phyloP scores from a whole-genome alignment of 2,113 vertebrate genomes.

The Archilochus colubris region DNA sequence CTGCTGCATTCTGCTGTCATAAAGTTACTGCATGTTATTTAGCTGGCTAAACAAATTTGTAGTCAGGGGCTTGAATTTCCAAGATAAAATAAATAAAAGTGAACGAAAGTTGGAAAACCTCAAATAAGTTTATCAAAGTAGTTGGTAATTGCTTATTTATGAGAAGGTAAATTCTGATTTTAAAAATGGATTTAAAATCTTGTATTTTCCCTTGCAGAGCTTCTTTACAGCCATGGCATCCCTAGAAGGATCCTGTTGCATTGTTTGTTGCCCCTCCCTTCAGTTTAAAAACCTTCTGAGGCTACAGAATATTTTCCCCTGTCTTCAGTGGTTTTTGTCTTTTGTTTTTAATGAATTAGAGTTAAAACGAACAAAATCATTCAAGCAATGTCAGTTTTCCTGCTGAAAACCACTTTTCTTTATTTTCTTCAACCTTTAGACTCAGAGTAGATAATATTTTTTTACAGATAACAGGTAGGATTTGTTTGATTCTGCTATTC shows the following conservation, averaged over 20 bases:
- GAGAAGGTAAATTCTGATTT: neutral
- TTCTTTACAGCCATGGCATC: neutral
- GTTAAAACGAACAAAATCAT: neutral
- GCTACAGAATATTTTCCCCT: neutral
- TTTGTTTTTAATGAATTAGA: neutral
- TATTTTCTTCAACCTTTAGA: neutral
- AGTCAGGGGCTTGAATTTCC: neutral
- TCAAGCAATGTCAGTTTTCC: neutral
- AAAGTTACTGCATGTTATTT: neutral
- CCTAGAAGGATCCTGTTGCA: neutral
- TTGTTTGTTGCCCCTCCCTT: neutral
- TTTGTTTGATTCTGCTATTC: neutral
- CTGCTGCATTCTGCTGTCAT: neutral
- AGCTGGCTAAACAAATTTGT: neutral
- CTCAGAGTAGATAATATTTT: neutral
- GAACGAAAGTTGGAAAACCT: neutral
- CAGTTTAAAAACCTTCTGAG: neutral
- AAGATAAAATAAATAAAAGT: neutral
- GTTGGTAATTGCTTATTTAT: neutral
- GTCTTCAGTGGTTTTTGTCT: neutral
- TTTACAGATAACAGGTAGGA: neutral
- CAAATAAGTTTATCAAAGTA: neutral
- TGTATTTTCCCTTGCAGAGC: neutral
- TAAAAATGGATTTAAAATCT: neutral
- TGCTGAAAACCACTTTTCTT: neutral